Evolutionary conservation across 1,140 invertebrate species (phyloP).

Genomic region (Hyposmocoma kahamanoa): DNA sequence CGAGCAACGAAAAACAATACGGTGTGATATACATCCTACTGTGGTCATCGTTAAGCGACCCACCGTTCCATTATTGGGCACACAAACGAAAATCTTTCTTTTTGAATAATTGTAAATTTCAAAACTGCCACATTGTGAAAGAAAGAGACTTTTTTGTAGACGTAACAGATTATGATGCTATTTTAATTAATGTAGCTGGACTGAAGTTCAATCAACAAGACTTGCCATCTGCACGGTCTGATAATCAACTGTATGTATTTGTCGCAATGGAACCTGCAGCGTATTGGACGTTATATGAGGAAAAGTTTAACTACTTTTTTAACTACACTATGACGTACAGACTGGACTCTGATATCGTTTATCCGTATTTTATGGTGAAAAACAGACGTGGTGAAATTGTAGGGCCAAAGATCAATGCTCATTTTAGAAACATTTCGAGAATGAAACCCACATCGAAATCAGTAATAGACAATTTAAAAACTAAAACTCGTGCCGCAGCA

Average conservation of each 20-base stretch:
- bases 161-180: slow-evolving; percentile 34
- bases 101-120: slow-evolving; percentile 31
- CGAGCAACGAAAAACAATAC: too few species aligned
- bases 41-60: too few species aligned
- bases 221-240: slow-evolving; percentile 25
- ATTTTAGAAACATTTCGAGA: too few species aligned
- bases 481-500: too few species aligned
- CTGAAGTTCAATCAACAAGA: slow-evolving; percentile 19
- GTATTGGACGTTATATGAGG: slow-evolving; percentile 38
- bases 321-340: slow-evolving; percentile 81
- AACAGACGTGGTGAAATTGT: slow-evolving; percentile 33
- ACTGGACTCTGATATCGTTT: slow-evolving; percentile 77
- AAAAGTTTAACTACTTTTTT: slow-evolving; percentile 54
- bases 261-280: slow-evolving; percentile 47
- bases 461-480: too few species aligned
- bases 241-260: slow-evolving; percentile 54
- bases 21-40: too few species aligned
- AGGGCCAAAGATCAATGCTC: too few species aligned
- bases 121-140: slow-evolving; percentile 39
- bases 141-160: slow-evolving; percentile 22
- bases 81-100: too few species aligned
- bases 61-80: too few species aligned
- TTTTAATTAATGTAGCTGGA: slow-evolving; percentile 43
- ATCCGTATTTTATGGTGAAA: slow-evolving; percentile 65
- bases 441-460: too few species aligned